Percentiles rank a stretch among this genome's conserved stretches.
Evolutionary conservation across 2,113 vertebrate species (phyloP).

Genomic region (Percopsis transmontana): DNA sequence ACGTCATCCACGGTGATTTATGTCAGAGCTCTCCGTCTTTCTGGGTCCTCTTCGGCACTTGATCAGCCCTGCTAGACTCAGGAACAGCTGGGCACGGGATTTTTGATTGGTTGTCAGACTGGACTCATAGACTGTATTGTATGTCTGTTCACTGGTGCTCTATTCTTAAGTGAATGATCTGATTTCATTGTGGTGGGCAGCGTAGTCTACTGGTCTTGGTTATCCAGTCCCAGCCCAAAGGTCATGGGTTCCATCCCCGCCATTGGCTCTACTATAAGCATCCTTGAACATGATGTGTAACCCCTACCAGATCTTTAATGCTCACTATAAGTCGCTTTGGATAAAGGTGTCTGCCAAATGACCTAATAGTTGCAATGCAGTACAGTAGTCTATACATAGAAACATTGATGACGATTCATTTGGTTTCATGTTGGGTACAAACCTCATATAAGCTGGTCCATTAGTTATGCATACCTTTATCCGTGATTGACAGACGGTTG

Average conservation of each 20-base stretch:
- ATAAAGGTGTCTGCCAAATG: no score
- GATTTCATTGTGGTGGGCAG: constrained; percentile 53
- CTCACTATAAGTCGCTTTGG: no score
- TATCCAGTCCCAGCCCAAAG: no score
- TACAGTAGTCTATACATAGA: no score
- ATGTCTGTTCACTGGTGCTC: constrained; percentile 59
- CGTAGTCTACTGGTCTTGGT: no score
- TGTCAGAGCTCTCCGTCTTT: constrained; percentile 34
- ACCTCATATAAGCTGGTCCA: neutral
- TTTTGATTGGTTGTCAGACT: constrained; percentile 63
- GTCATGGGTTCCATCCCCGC: no score
- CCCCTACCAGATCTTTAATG: no score
- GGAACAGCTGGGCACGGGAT: constrained; percentile 69
- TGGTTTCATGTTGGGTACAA: neutral
- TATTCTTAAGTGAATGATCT: constrained; percentile 60
- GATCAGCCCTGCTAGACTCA: constrained; percentile 39
- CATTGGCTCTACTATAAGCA: no score
- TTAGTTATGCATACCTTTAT: neutral
- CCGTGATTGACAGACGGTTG: constrained; percentile 31
- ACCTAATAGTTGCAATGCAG: no score
- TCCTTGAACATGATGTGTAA: no score
- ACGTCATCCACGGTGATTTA: constrained; percentile 62
- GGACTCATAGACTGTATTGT: constrained; percentile 34
- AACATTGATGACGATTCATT: no score
- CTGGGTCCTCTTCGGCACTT: constrained; percentile 54